A percentile compares a stretch with the other conserved stretches of the same genome.
Evolutionary conservation across 2,797 vertebrate species (phyloP).

Genomic region (Hemibagrus guttatus): DNA sequence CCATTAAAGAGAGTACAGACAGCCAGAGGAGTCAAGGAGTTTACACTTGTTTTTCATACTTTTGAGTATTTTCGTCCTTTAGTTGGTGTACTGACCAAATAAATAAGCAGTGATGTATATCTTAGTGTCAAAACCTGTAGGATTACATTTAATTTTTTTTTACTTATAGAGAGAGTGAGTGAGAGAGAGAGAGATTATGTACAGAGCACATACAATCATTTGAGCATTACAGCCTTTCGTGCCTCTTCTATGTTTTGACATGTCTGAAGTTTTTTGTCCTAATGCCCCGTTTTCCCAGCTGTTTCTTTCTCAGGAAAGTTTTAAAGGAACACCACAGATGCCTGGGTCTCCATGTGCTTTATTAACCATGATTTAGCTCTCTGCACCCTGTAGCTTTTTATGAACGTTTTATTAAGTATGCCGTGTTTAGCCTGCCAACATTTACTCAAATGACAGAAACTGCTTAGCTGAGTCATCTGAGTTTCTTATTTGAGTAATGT

Average conservation of each 20-base stretch:
- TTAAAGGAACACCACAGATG: constrained; percentile 24
- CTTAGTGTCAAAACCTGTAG: neutral
- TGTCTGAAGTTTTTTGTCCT: constrained; percentile 45
- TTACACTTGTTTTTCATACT: constrained; percentile 2
- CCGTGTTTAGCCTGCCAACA: neutral
- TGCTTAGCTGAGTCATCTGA: constrained; percentile 15
- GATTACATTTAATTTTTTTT: neutral
- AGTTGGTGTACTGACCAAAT: neutral
- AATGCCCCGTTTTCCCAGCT: constrained; percentile 37
- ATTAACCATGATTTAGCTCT: constrained; percentile 1
- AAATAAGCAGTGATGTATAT: neutral
- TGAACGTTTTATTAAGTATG: neutral
- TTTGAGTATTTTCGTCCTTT: neutral
- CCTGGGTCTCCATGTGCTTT: constrained; percentile 18
- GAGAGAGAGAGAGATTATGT: neutral
- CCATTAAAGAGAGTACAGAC: constrained; percentile 10
- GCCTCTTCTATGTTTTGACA: constrained; percentile 50
- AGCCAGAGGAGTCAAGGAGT: neutral
- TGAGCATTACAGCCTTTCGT: constrained; percentile 45
- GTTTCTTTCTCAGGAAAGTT: constrained; percentile 34
- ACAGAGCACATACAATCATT: constrained; percentile 34
- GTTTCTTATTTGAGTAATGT: constrained; percentile 21
- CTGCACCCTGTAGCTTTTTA: constrained; percentile 9
- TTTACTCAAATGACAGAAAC: constrained; percentile 8
- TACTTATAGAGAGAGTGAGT: neutral